phyloP scores from a whole-genome alignment of 2,113 vertebrate species.

The Todiramphus chloris region DNA sequence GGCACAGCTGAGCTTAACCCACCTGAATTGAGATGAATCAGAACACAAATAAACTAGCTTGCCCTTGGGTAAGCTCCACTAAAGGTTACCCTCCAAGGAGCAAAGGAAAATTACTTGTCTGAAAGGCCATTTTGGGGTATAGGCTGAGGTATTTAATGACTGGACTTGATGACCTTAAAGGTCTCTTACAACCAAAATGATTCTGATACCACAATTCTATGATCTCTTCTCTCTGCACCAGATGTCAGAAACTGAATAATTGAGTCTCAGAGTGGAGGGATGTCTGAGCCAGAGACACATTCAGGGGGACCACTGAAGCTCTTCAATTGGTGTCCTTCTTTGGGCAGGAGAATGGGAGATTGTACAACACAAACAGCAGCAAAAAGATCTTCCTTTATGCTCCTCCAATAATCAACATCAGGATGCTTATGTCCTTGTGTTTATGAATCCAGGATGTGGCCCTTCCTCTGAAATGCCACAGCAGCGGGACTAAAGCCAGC shows the following conservation, averaged over 20 bases:
- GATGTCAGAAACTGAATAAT: not conserved
- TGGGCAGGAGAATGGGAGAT: not conserved
- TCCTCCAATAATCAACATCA: not conserved
- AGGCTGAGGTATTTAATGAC: not conserved
- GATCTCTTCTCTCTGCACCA: not conserved
- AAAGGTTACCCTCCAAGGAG: not conserved
- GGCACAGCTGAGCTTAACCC: not conserved
- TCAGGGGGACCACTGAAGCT: not conserved
- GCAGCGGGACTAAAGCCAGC: not conserved
- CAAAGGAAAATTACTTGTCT: not conserved
- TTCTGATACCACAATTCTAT: too few relatives aligned
- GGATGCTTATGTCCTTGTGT: not conserved
- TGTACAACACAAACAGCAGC: not conserved
- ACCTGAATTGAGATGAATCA: not conserved
- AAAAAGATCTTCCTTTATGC: not conserved
- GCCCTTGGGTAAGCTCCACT: not conserved
- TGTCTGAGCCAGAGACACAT: not conserved
- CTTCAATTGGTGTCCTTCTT: not conserved
- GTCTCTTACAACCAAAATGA: too few relatives aligned
- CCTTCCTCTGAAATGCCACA: not conserved
- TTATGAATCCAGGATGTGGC: rapidly evolving
- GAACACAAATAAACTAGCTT: not conserved
- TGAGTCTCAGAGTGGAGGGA: not conserved
- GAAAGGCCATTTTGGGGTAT: not conserved
- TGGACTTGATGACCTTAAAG: too few relatives aligned